Evolutionary conservation across 2,113 vertebrate species (phyloP), one percentile per base, ranked within the genome.

Genomic region (Tachycineta bicolor): DNA sequence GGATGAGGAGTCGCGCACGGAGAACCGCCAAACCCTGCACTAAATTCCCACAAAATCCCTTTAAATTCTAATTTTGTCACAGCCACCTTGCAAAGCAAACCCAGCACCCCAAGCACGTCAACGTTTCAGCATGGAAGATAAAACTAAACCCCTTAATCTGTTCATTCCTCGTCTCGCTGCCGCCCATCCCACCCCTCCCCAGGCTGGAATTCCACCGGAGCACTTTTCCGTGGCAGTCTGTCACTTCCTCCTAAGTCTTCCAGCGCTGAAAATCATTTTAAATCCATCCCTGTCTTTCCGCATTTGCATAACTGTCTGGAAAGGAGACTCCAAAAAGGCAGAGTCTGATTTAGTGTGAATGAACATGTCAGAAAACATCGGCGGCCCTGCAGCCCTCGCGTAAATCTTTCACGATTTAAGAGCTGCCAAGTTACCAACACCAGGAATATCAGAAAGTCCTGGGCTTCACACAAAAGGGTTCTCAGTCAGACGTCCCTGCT

Each of bases 301-400:
- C 80, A 97, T 98, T 98, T 97, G 90, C 97, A 93, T 96, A 93
- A 96, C 63, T 92, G 95, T 92, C 97, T 71, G 52, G 56, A 70
- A 89, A 85, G 93, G 93, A 84, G 94, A 29, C 87, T 89, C 91
- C 26, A 41, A 96, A 95, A 89, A 97, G 95, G 92, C 90, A 97
- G 91, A 83, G 93, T 6, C 95, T 98, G 96, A 97, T 96, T 94
- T 67, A 90, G 95, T 94, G 97, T 96, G 97, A 98, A 96, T 76
- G 97, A 98, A 97, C 83, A 96, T 60, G 96, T 97, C 97, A 97
- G 76, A 91, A 97, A 96, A 84, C 93, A 97, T 98, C 91, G 89
- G 96, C 90, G 83, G 74, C 91, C 80, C 95, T 12, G 69, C 93
- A 79, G 94, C 75, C 90, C 87, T 80, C 26, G 63, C 76, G 92